Base-by-base conservation (phyloP, 2,888 invertebrate genomes). In the Leucoptera coffeella region DNA sequence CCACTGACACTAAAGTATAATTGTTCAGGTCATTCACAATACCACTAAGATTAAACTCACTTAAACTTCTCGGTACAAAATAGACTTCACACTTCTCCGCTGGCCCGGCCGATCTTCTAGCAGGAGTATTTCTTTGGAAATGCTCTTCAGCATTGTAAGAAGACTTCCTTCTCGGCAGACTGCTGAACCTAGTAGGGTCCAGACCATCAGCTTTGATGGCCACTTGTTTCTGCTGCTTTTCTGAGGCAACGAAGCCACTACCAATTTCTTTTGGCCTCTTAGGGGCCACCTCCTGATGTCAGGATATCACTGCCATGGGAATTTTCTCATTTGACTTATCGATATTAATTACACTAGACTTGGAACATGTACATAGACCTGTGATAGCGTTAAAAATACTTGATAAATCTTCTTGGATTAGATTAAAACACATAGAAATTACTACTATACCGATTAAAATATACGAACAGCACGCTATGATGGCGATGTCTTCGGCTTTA, bases 351-450 rank as follows among this genome's bases (percentile, higher is more conserved):
- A 47, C 54, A 2, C 57, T 47, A 2, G 48, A 39, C 35, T 48
- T 50, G 2, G 44, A 38, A n/a, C 45, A 47, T 14, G 50, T 36
- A 29, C 56, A 55, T 23, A 55, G 36, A 7, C 47, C 40, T 4
- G 50, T 40, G 15, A 52, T 38, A 6, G 41, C 39, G 4, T 52
- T 41, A 32, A 57, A 25, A 11, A 47, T 39, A 9, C 47, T 36
- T 32, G 53, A 43, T 46, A 85, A 75, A 50, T 87, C 86, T 42
- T 86, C 86, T 50, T 87, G 88, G 27, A 88, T 82, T 30, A 89
- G 67, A 53, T 85, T 87, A 60, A 89, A 89, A 54, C 88, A 88
- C 83, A 86, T 88, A 19, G 89, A 88, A 25, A 89, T 80, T 33
- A 89, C 75, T 10, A 86, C 88, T 78, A 90, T 85, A 23, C 89